Evolutionary conservation across 2,113 vertebrate species (phyloP), one percentile per base, ranked within the genome.

Genomic region (Chionis minor): DNA sequence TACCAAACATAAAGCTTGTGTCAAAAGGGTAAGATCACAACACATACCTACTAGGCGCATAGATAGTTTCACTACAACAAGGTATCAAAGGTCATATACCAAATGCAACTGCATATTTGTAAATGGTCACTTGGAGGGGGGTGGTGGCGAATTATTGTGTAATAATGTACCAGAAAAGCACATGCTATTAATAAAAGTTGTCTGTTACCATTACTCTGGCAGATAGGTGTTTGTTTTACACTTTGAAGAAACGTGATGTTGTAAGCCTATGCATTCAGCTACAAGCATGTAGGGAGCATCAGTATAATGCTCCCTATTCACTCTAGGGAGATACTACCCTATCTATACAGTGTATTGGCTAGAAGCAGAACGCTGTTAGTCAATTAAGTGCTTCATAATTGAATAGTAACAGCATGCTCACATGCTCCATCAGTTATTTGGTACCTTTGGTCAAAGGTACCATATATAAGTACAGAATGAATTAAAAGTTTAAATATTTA

Each of bases 311-410:
- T 78, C 17, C 30, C 4, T 1, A 4, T 18, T 91, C 19, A 45
- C 32, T 61, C 22, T 54, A 70, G 13, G 14, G 33, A 81, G 19
- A 28, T 9, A 38, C 4, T 9, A 27, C 27, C 44, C 3, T 4
- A 72, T 28, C 28, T 0, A n/a, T 0, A 1, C 17, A 71, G n/a
- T 3, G 38, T 26, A 30, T n/a, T 12, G 28, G 42, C 11, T 4
- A 55, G 40, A 52, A 70, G 35, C 33, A 88, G 52, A 58, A 56
- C 4, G 6, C 58, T 73, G 12, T 15, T 13, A 83, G 74, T 32
- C 45, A 75, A 1, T 45, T 32, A 65, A 86, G 40, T 5, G 12
- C 62, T 77, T 33, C 70, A 44, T 38, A 72, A 52, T 2, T 33
- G 32, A 63, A 54, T 2, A 58, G 55, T 10, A 88, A 83, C 32